Base-by-base conservation (phyloP, 2,797 vertebrate species). In the Sebastolobus alascanus region DNA sequence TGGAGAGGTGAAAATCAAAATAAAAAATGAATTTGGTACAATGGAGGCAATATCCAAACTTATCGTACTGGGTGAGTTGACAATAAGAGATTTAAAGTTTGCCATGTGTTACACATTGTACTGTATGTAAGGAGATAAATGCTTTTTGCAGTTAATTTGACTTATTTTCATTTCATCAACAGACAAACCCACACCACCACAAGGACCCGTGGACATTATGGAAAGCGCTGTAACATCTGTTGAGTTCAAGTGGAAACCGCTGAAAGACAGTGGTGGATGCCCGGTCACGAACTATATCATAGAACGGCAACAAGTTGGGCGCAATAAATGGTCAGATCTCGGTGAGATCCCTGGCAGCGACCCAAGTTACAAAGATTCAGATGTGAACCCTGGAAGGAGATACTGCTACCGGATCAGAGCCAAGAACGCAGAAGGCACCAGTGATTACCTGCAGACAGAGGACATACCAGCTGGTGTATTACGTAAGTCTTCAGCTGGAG, bases 101-200 rank as follows among this genome's bases (percentile, higher is more conserved):
- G 12, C 18, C 6, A 37, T 40, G 37, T 43, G 18, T 69, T 35
- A 20, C 9, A 63, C 5, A 20, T 18, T 50, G 7, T 5, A 9
- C 33, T 73, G 4, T 6, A 56, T 20, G 16, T 55, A 50, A 40
- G 27, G 4, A 56, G 25, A 73, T 58, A 40, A 67, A 60, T 11
- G 7, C 0, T 37, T 22, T 73, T 56, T 33, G 1, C 14, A 16
- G 22, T 37, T 52, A 6, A 8, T 54, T 58, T 22, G 1, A 68
- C 29, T 25, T 56, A 0, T 69, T 74, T 70, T 63, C 1, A 61
- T 61, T 82, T 63, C 75, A 11, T 87, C 13, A 73, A 80, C 93
- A 99, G 98, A 97, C 84, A 99, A 97, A 89, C 97, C 98, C 56
- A 95, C 95, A 54, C 87, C 95, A 43, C 97, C 98, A 22, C 95